Evolutionary conservation across 2,797 vertebrate species (phyloP), one percentile per base, ranked within the genome.

Genomic region (Ptychadena robeensis): DNA sequence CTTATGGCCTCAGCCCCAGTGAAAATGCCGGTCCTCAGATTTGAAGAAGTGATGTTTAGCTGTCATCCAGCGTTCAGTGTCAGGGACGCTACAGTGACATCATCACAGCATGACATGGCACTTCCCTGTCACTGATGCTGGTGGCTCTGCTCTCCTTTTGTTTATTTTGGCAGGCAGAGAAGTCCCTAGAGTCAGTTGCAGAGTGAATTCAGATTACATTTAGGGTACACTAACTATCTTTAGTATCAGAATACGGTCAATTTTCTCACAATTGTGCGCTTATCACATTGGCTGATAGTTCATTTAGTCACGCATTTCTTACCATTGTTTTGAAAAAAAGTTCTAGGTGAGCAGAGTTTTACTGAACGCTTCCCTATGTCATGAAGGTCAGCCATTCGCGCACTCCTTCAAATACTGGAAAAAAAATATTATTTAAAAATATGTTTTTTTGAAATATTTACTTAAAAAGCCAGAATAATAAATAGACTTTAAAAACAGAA

Each of bases 71-170:
- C 31, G 11, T 28, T 67, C 30, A 22, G 40, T 34, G 22, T 31
- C 65, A 53, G 9, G 27, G 30, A 28, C 75, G 27, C 32, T 57
- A 53, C 37, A 44, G 53, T 66, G 31, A 67, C 37, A 68, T 69
- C 40, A 34, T 35, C 38, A 35, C 6, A 69, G n/a, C 65, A 53
- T 35, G 65, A 48, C 76, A 78, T 77, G 40, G 61, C 37, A 67
- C n/a, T 27, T 57, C 31, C 44, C 27, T 22, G 10, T 68, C 44
- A 57, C 44, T 27, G 31, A 5, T 34, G 15, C 35, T 38, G 27
- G 32, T 38, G 35, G 3, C 15, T 37, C 0, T n/a, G 37, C 28
- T 76, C 14, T 28, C 6, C 8, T 28, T n/a, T 59, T 73, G 48
- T 73, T 12, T 59, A 34, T 73, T 73, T 73, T 59, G 35, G 34